Evolutionary conservation across 2,888 invertebrate species (phyloP).

Genomic region (Trilocha varians): DNA sequence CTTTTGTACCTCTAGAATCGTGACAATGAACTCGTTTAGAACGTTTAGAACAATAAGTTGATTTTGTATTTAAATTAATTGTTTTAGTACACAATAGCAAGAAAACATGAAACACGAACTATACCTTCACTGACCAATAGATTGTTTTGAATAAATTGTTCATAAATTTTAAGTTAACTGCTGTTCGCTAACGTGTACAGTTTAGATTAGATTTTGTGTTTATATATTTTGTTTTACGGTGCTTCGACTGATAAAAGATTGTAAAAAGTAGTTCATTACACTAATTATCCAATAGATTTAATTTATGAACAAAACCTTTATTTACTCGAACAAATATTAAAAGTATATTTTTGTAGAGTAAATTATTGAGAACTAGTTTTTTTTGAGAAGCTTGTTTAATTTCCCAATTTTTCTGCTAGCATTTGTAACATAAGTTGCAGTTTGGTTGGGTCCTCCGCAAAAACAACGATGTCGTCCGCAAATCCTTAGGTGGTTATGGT

Average conservation of each 20-base stretch:
- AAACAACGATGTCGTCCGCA: no score
- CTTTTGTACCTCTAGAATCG: constrained; percentile 2
- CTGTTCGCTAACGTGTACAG: constrained; percentile 25
- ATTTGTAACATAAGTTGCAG: no score
- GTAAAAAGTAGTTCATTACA: no score
- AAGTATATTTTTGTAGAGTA: no score
- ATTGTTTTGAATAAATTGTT: constrained; percentile 32
- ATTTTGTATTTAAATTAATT: constrained; percentile 67
- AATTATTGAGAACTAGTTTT: no score
- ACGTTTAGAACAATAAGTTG: constrained; percentile 23
- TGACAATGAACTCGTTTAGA: constrained; percentile 26
- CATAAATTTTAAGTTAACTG: constrained; percentile 40
- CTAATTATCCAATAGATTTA: no score
- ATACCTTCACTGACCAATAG: constrained; percentile 27
- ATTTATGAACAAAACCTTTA: no score
- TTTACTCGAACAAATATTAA: no score
- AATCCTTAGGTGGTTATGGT: no score
- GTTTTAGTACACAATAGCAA: constrained; percentile 51
- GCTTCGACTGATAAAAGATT: background rate
- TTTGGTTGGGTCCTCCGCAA: no score
- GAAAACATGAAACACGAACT: constrained; percentile 45
- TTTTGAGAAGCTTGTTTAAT: no score
- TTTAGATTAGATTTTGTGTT: background rate
- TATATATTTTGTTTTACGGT: background rate
- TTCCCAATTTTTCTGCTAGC: no score